Evolutionary conservation across 2,113 vertebrate genomes (phyloP), one percentile per base, ranked within the genome.

Genomic region (Malurus elegans): DNA sequence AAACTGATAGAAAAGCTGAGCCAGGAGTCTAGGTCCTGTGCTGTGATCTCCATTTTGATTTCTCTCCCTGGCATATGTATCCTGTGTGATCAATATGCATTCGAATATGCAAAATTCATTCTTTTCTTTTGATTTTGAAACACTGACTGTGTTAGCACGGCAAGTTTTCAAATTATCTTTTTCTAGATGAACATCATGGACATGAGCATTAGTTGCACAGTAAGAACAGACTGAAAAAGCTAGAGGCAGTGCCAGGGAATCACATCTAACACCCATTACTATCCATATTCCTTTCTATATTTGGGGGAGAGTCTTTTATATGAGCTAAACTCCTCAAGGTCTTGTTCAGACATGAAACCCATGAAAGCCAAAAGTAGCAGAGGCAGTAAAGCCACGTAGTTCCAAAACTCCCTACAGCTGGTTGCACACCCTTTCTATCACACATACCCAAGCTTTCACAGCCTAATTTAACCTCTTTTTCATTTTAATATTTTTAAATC

Each of bases 401-500:
- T 88, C 83, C 67, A 88, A 73, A 94, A 93, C 82, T 94, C 93
- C 92, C 90, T 96, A 65, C 85, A 94, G 74, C 90, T 93, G 79
- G 70, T 78, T 76, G 45, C 24, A 13, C 72, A 51, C 86, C 62
- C 94, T 76, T 94, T 0, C 4, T 81, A 78, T 84, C 88, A 34
- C 69, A 80, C 28, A 87, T 73, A 74, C 48, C 24, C 64, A 67
- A 84, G 66, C 44, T 92, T 97, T 96, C 92, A 65, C 54, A 93
- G 54, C 24, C 67, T 81, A 86, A 76, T 81, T 94, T 85, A 89
- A 67, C 78, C 79, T 94, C 73, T 92, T 92, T 97, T 97, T 96
- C 71, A 79, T 96, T 97, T 96, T 91, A 95, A 96, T 94, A 93
- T 95, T 96, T 95, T 96, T 66, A 84, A 96, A 95, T 73, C 92